Base-by-base conservation (phyloP, 1,140 invertebrate genomes). In the Drosophila serrata region DNA sequence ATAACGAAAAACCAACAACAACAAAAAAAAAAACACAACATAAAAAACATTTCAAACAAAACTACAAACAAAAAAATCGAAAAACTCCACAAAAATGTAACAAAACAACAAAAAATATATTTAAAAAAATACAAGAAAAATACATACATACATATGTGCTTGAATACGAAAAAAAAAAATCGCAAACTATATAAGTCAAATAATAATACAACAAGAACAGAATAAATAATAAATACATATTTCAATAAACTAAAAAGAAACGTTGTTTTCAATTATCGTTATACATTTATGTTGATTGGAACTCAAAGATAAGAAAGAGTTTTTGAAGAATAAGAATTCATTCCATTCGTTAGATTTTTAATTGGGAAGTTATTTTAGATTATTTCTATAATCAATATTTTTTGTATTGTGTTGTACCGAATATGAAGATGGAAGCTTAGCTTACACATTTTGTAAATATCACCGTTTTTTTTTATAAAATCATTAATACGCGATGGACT, bases 161-260 rank as follows among this genome's bases (percentile, higher is more conserved):
- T 91, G 85, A 91, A 91, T 91, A 91, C 62, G 63, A 91, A 87
- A 75, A 75, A 81, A 81, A 81, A 82, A 75, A 82, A 79, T 72
- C 72, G 84, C 82, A 90, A 90, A 90, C 87, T 90, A 90, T 90
- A 90, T 90, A 90, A 91, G 82, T 87, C 78, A 91, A 91, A 91
- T 84, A 91, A 91, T 84, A 91, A 86, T 75, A 80, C 48, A 75
- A 68, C 76, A 86, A 81, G 55, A 76, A 76, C 56, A 88, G 79
- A 72, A 72, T 72, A 72, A 70, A 72, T 59, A 72, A 86, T 85
- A 84, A 86, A 90, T 90, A 90, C 88, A 90, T 91, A 91, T 82
- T 91, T 91, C 88, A 91, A 82, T 91, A 91, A 91, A 82, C 76
- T 75, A 75, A 75, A 86, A 62, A 17, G 57, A 13, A 5, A 1